Evolutionary conservation across 2,113 vertebrate genomes (phyloP).

Genomic region (Cephalopterus ornatus): DNA sequence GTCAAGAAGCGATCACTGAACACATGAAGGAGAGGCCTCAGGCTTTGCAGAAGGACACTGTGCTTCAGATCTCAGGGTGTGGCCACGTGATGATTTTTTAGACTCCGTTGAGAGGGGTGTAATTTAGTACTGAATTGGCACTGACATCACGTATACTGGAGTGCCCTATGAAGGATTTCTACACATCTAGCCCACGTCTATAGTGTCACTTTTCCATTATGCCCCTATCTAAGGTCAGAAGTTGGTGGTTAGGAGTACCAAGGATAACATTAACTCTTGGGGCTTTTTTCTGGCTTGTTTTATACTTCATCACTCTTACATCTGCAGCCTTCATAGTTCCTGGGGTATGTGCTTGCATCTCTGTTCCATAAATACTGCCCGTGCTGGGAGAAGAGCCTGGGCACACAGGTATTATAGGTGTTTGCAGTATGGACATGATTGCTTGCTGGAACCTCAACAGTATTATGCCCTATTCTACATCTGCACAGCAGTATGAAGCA

Average conservation of each 20-base stretch:
- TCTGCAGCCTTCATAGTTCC: neutral
- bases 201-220: neutral
- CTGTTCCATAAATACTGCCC: neutral
- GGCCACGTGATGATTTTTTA: neutral
- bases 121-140: neutral
- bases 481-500: neutral
- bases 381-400: neutral
- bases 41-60: neutral
- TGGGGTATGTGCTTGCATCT: rapidly evolving
- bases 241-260: neutral
- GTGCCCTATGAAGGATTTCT: neutral
- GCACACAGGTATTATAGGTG: neutral
- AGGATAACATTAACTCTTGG: neutral
- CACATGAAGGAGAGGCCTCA: rapidly evolving
- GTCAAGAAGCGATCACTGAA: neutral
- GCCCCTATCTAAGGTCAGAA: neutral
- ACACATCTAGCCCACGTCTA: neutral
- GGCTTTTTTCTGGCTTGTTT: neutral
- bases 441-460: neutral
- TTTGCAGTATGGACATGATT: neutral
- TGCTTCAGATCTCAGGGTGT: neutral
- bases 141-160: rapidly evolving
- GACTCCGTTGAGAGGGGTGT: neutral
- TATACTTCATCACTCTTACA: rapidly evolving
- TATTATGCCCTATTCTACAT: neutral